Evolutionary conservation across 2,888 invertebrate genomes (phyloP), one percentile per base, ranked within the genome.

Genomic region (Molorchus minor): DNA sequence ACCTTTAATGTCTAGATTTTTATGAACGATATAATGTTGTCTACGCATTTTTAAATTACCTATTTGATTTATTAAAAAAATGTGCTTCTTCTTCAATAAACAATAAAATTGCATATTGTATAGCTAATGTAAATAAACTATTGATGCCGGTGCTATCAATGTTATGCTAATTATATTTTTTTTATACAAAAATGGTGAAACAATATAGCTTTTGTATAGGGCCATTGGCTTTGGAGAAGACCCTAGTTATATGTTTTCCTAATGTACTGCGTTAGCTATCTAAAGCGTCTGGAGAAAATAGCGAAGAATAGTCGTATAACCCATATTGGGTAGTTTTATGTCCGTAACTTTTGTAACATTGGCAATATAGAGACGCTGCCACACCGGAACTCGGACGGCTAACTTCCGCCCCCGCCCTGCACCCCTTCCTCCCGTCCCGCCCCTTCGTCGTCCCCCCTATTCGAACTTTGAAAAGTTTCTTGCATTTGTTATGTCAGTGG

Each of bases 401-500:
- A 60, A 60, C 62, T 62, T 61, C 61, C 47, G 25, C 44, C 56
- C n/a, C n/a, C n/a, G n/a, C n/a, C n/a, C n/a, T n/a, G n/a, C n/a
- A n/a, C n/a, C n/a, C 47, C 44, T 25, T 46, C 35, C 43, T 13
- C 16, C 38, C 41, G 53, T 19, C 40, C 38, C 45, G 15, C 38
- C 44, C 43, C 41, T 21, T 12, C n/a, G 13, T n/a, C 17, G 10
- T 10, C 38, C 35, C 43, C 33, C 25, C 30, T 29, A 21, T 36
- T 21, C 62, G 64, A 69, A 70, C 69, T 72, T 69, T 62, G 61
- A 59, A 57, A 76, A 75, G 69, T 75, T 76, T 75, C 67, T 67
- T 70, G 75, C 78, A 78, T 79, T 78, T 77, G 79, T 79, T 78
- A 78, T 75, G 77, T 74, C 77, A 71, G 77, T 77, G 79, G 77